phyloP scores from a whole-genome alignment of 2,888 invertebrate species.

The Stenodera caucasica region DNA sequence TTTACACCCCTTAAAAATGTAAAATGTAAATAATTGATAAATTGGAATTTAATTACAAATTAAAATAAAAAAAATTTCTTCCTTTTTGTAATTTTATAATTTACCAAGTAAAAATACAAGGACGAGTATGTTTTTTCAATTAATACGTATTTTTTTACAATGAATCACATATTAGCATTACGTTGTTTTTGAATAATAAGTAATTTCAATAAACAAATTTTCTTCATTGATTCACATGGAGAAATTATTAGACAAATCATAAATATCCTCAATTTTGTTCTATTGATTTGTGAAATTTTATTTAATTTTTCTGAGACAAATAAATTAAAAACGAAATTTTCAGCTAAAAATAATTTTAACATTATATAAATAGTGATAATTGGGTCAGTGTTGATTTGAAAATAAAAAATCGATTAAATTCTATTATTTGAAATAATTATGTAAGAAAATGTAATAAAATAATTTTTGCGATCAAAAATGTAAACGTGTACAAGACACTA shows the following conservation, averaged over 20 bases:
- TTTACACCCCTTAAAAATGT: not conserved
- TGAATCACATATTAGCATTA: not conserved
- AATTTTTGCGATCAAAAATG: not conserved
- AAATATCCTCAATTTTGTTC: too few relatives aligned
- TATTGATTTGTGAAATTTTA: too few relatives aligned
- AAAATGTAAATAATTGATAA: not conserved
- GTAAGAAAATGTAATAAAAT: not conserved
- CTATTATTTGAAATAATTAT: not conserved
- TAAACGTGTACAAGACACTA: not conserved
- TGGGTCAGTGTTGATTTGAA: not conserved
- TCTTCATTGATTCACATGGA: not conserved
- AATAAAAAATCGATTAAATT: not conserved
- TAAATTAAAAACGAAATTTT: not conserved
- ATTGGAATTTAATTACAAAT: not conserved
- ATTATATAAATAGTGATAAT: constrained; percentile 2
- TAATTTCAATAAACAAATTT: not conserved
- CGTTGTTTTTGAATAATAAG: not conserved
- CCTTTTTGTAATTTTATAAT: not conserved
- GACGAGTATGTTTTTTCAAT: not conserved
- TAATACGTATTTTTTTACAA: not conserved
- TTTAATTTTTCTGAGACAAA: not conserved
- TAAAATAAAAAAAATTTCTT: not conserved
- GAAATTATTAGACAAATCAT: not conserved
- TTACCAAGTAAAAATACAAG: constrained; percentile 3
- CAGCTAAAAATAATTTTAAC: not conserved